Conservation (phyloP, 2,888 invertebrate species). For the Cephus rjabovi region DNA sequence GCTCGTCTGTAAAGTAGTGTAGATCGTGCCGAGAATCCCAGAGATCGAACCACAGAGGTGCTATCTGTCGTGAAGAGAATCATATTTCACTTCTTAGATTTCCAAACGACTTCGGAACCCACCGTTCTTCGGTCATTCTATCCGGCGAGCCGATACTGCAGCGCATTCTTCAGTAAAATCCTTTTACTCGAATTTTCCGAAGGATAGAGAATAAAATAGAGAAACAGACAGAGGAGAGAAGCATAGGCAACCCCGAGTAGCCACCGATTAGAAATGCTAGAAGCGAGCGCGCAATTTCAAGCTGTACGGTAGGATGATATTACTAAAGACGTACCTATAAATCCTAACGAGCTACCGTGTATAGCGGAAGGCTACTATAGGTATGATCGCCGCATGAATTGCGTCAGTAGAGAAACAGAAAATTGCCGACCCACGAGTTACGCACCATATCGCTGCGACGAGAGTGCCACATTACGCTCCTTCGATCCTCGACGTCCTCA, state of each 20-base stretch:
- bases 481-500: neutral
- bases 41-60: conserved; percentile 12
- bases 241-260: too few relatives aligned
- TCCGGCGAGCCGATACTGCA: neutral
- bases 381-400: conserved; percentile 8
- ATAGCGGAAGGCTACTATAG: neutral
- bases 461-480: conserved; percentile 6
- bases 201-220: conserved; percentile 9
- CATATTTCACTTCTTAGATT: conserved; percentile 1
- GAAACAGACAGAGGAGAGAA: conserved; percentile 3
- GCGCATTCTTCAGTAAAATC: neutral
- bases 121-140: too few relatives aligned
- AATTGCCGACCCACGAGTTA: conserved; percentile 36
- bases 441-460: conserved; percentile 25
- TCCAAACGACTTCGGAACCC: neutral
- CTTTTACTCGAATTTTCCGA: neutral
- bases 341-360: neutral
- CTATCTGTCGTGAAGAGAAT: conserved; percentile 13
- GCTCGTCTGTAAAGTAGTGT: conserved; percentile 21
- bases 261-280: neutral
- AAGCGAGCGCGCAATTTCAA: neutral
- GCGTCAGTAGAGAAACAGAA: conserved; percentile 17
- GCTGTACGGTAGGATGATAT: neutral
- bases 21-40: conserved; percentile 27
- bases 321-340: neutral